phyloP scores from a whole-genome alignment of 2,888 invertebrate species.

The Sminthurides aquaticus region DNA sequence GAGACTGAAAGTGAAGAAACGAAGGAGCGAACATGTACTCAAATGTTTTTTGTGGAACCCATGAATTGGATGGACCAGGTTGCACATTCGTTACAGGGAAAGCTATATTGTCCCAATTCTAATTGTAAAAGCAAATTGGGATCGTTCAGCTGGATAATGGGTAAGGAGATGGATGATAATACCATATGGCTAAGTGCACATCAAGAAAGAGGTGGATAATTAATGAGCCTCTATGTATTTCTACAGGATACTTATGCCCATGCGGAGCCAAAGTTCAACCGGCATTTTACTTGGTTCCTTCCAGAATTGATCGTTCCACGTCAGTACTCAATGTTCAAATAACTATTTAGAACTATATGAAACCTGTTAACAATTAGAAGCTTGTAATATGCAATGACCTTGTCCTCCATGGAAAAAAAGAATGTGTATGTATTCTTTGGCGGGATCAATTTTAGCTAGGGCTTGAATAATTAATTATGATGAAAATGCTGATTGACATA shows the following conservation, averaged over 20 bases:
- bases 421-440: not conserved
- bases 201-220: not conserved
- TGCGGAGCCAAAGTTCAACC: conserved; percentile 76
- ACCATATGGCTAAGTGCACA: too few relatives aligned
- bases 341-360: conserved; percentile 36
- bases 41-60: conserved; percentile 80
- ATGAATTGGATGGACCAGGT: conserved; percentile 79
- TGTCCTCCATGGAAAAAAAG: not conserved
- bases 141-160: conserved; percentile 84
- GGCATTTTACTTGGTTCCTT: conserved; percentile 75
- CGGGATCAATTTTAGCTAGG: too few relatives aligned
- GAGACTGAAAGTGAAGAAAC: conserved; percentile 2
- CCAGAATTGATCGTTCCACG: conserved; percentile 83
- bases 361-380: too few relatives aligned
- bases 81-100: conserved; percentile 63
- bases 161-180: conserved; percentile 51
- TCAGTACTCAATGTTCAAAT: conserved; percentile 76
- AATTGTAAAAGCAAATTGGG: conserved; percentile 78
- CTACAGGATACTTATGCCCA: conserved; percentile 73
- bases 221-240: not conserved
- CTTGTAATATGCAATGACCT: too few relatives aligned
- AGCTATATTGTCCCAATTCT: conserved; percentile 65
- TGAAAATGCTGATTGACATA: too few relatives aligned
- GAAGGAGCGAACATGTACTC: conserved; percentile 55
- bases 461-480: too few relatives aligned